phyloP scores from a whole-genome alignment of 2,113 vertebrate genomes.

The Podarcis muralis region DNA sequence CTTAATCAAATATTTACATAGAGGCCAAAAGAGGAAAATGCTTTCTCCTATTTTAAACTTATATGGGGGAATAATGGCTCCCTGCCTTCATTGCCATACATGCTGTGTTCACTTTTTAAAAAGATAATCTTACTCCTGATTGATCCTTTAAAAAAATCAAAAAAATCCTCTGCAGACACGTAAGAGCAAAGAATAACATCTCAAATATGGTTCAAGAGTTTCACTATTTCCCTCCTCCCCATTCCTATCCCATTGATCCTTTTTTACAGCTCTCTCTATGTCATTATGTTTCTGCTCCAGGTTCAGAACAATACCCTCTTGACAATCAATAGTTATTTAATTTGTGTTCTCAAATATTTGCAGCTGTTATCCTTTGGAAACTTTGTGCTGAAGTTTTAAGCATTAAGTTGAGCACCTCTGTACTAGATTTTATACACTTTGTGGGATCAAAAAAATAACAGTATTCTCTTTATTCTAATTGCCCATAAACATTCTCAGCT shows the following conservation, averaged over 20 bases:
- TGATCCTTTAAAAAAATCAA: neutral
- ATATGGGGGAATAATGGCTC: neutral
- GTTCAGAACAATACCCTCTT: neutral
- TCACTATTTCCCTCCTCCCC: neutral
- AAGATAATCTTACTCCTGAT: neutral
- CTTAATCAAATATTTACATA: constrained; percentile 67
- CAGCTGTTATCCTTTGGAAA: neutral
- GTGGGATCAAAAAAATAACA: too few relatives aligned
- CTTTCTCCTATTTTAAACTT: constrained; percentile 39
- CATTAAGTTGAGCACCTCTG: neutral
- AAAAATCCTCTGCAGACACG: neutral
- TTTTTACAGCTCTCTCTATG: neutral
- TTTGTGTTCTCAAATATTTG: neutral
- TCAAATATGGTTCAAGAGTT: neutral
- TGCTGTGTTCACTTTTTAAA: neutral
- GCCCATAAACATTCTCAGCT: neutral
- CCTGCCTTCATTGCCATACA: neutral
- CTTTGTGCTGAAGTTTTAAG: neutral
- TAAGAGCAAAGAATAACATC: neutral
- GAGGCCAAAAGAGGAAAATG: constrained; percentile 34
- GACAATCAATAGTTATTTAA: neutral
- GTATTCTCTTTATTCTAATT: neutral
- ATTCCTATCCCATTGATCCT: neutral
- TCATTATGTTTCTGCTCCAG: neutral
- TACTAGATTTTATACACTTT: neutral